Evolutionary conservation across 1,140 invertebrate genomes (phyloP).

Genomic region (Drosophila melanogaster): DNA sequence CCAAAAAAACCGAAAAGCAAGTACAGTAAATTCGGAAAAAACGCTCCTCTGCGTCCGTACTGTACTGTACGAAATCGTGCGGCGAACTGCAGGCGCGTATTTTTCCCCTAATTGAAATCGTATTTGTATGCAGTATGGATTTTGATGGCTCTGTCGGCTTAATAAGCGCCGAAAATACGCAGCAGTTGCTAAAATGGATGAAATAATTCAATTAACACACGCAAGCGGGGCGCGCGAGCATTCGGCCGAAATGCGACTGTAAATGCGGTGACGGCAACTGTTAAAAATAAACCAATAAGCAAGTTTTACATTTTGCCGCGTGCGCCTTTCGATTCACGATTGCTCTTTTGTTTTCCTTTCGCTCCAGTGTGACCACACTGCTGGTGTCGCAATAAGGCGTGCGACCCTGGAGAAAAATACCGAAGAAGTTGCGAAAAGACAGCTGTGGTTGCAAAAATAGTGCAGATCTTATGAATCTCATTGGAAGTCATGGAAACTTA

Average conservation of each 20-base stretch:
- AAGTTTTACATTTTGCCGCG: slow-evolving; percentile 64
- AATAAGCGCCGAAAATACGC: slow-evolving; percentile 64
- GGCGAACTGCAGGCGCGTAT: slow-evolving; percentile 33
- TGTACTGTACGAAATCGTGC: slow-evolving; percentile 42
- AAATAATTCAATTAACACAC: slow-evolving; percentile 71
- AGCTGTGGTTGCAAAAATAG: slow-evolving; percentile 1
- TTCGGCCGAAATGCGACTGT: slow-evolving; percentile 40
- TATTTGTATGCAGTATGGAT: slow-evolving; percentile 1
- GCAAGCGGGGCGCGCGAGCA: slow-evolving; percentile 28
- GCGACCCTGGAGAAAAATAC: background rate
- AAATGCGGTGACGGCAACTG: slow-evolving; percentile 70
- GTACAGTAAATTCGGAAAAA: slow-evolving; percentile 5
- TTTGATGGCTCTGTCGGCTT: slow-evolving; percentile 35
- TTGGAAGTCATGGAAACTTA: too few relatives aligned
- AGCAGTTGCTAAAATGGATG: slow-evolving; percentile 57
- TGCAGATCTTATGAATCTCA: too few relatives aligned
- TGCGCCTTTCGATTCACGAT: slow-evolving; percentile 53
- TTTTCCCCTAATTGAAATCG: background rate
- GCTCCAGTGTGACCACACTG: slow-evolving; percentile 15
- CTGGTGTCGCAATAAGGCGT: background rate
- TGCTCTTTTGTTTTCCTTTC: slow-evolving; percentile 50
- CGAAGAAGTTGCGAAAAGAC: too few relatives aligned
- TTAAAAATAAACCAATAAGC: slow-evolving; percentile 79
- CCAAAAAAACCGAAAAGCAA: slow-evolving; percentile 41
- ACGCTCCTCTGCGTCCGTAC: slow-evolving; percentile 12